Evolutionary conservation across 2,797 vertebrate genomes (phyloP).

Genomic region (Echiichthys vipera): DNA sequence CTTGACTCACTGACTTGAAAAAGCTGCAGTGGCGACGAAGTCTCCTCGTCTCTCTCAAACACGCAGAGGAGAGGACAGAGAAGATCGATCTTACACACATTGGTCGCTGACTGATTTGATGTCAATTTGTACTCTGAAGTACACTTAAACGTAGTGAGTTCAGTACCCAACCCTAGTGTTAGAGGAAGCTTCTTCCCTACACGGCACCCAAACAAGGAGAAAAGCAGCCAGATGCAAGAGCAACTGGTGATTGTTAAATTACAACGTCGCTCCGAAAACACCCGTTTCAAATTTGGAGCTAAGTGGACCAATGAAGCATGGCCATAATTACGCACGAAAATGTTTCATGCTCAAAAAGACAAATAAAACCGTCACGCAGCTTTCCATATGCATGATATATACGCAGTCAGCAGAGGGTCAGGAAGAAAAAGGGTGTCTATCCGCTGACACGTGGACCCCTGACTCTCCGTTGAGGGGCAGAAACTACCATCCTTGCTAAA

Average conservation of each 20-base stretch:
- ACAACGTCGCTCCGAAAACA: slow-evolving; percentile 37
- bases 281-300: slow-evolving; percentile 56
- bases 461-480: slow-evolving; percentile 9
- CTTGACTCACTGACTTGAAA: no score
- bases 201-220: neutral
- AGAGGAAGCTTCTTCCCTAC: neutral
- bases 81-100: no score
- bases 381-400: slow-evolving; percentile 33
- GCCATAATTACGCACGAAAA: slow-evolving; percentile 52
- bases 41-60: no score
- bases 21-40: no score
- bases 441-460: slow-evolving; percentile 4
- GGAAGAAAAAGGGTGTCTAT: slow-evolving; percentile 3
- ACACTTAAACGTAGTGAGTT: no score
- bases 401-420: slow-evolving; percentile 29
- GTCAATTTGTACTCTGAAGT: no score
- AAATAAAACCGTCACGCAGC: slow-evolving; percentile 43
- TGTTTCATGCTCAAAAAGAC: slow-evolving; percentile 35
- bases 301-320: slow-evolving; percentile 4
- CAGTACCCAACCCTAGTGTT: no score
- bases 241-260: slow-evolving; percentile 40
- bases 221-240: neutral
- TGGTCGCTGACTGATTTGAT: no score
- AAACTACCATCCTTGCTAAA: slow-evolving; percentile 45
- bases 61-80: no score